Evolutionary conservation across 92 coral and sea anemone species (phyloP).

Genomic region (Desmophyllum pertusum): DNA sequence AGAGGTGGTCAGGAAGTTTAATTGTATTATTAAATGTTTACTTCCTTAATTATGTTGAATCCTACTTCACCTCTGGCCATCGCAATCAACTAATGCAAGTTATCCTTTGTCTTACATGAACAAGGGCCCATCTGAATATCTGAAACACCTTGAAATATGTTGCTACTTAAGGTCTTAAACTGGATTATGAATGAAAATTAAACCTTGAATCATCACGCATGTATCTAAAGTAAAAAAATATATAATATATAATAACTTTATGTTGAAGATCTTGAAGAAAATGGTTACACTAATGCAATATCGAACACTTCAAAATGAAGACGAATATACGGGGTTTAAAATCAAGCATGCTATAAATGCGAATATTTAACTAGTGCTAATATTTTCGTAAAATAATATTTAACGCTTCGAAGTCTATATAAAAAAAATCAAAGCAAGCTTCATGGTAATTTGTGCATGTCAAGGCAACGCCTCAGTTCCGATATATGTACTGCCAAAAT

Average conservation of each 20-base stretch:
- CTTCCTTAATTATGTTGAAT: neutral
- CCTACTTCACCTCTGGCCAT: neutral
- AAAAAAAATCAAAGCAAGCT: constrained; percentile 36
- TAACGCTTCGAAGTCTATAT: neutral
- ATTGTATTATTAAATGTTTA: neutral
- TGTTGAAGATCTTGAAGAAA: neutral
- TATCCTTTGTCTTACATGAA: neutral
- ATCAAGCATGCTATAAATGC: neutral
- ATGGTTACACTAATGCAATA: neutral
- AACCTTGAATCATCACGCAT: neutral
- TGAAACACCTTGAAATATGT: neutral
- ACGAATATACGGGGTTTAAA: neutral
- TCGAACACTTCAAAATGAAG: neutral
- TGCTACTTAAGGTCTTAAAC: neutral
- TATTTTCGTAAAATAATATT: neutral
- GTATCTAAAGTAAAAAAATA: neutral
- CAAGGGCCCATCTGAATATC: neutral
- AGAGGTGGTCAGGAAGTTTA: neutral
- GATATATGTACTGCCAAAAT: neutral
- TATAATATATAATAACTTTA: too few species aligned
- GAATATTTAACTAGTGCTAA: constrained; percentile 13
- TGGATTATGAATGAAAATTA: neutral
- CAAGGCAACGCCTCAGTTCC: constrained; percentile 47
- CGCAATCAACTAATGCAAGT: neutral
- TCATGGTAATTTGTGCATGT: neutral